phyloP scores from a whole-genome alignment of 2,797 vertebrate species.

The Pithecia hirsuta region DNA sequence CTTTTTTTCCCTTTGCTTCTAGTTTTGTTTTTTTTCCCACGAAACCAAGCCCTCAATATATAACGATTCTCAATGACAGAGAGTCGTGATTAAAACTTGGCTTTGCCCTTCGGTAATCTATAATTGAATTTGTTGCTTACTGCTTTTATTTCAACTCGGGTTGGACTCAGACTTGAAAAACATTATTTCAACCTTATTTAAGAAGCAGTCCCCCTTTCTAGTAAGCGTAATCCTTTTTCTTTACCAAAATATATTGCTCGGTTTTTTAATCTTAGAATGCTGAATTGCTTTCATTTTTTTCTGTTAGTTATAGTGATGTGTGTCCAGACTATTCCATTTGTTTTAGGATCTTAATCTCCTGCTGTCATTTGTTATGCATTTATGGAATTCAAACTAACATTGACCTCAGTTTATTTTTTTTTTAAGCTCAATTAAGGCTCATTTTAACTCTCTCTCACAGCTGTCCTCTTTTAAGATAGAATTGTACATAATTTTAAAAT shows the following conservation, averaged over 20 bases:
- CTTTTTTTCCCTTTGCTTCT: neutral
- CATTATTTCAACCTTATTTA: neutral
- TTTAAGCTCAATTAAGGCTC: neutral
- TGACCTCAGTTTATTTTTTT: neutral
- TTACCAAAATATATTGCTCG: neutral
- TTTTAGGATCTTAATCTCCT: neutral
- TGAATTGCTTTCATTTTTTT: slow-evolving; percentile 21
- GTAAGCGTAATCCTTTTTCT: neutral
- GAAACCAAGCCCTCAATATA: neutral
- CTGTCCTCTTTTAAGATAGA: neutral
- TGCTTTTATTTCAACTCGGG: neutral
- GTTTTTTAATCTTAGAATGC: neutral
- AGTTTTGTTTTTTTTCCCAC: neutral
- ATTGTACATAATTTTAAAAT: slow-evolving; percentile 19
- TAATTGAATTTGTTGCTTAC: neutral
- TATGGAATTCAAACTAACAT: neutral
- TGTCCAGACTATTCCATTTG: neutral
- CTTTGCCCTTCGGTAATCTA: neutral
- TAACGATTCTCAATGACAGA: neutral
- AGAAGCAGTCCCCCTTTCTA: neutral
- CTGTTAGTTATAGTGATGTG: neutral
- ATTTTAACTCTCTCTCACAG: neutral
- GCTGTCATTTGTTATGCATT: neutral
- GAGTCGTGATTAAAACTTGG: neutral
- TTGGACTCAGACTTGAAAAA: slow-evolving; percentile 10